phyloP scores from a whole-genome alignment of 2,888 invertebrate genomes.

The Girardia tigrina region DNA sequence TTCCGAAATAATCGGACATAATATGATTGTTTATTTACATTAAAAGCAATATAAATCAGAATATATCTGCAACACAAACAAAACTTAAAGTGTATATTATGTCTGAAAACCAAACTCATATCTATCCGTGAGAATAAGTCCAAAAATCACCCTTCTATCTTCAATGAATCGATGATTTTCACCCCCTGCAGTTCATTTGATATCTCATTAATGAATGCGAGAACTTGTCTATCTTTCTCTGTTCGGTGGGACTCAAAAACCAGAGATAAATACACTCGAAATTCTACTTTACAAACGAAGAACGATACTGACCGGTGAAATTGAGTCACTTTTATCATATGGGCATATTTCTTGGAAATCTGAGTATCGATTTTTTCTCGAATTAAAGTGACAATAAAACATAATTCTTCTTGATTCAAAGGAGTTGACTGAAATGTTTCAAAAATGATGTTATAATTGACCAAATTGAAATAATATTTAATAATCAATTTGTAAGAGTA shows the following conservation, averaged over 20 bases:
- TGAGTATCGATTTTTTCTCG: not conserved
- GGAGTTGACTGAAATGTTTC: not conserved
- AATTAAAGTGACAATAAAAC: not conserved
- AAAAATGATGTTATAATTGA: too few relatives aligned
- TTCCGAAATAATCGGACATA: too few relatives aligned
- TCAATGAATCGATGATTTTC: not conserved
- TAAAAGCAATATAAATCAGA: too few relatives aligned
- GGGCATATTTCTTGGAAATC: not conserved
- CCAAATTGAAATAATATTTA: too few relatives aligned
- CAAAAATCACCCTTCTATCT: too few relatives aligned
- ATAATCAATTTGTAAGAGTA: too few relatives aligned
- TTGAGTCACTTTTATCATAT: not conserved
- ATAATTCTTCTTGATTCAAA: not conserved
- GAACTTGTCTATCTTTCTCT: not conserved
- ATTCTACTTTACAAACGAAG: constrained; percentile 9
- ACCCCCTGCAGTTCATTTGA: not conserved
- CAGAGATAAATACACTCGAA: constrained; percentile 5
- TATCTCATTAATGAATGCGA: constrained; percentile 2
- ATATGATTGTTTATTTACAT: too few relatives aligned
- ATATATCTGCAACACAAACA: too few relatives aligned
- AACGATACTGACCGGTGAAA: not conserved
- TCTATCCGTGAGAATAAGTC: too few relatives aligned
- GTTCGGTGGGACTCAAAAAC: not conserved
- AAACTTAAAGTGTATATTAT: too few relatives aligned
- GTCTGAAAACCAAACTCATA: too few relatives aligned